Percentiles rank a stretch among this genome's conserved stretches.
These are phyloP conservation scores for Spodoptera frugiperda DNA, from an alignment of 1,140 invertebrate species.

Conservation along the genomic window DNA sequence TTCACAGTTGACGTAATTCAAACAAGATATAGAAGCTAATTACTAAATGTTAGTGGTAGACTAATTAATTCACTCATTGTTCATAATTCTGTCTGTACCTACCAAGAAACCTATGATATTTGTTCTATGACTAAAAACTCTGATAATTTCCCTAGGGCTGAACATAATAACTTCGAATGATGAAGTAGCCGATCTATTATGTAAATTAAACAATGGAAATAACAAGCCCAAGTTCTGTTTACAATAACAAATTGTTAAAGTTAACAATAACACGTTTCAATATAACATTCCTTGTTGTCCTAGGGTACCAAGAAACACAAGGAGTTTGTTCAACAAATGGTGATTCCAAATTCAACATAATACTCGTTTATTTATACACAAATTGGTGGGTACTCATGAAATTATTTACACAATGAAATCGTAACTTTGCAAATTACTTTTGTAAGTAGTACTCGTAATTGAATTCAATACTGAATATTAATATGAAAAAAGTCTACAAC, in stretches of 20 bases:
- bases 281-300: background rate
- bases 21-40: background rate
- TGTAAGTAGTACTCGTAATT: too few relatives aligned
- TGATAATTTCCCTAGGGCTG: background rate
- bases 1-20: background rate
- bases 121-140: background rate
- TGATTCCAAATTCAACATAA: background rate
- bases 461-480: too few relatives aligned
- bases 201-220: conserved; percentile 12
- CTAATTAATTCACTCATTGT: background rate
- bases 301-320: conserved; percentile 19
- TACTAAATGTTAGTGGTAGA: background rate
- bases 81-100: too few relatives aligned
- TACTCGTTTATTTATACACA: background rate
- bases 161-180: background rate
- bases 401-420: too few relatives aligned
- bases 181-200: background rate
- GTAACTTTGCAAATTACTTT: too few relatives aligned
- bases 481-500: too few relatives aligned
- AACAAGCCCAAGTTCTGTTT: background rate
- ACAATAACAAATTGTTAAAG: background rate
- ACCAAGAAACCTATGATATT: too few relatives aligned
- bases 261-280: conserved; percentile 10
- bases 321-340: background rate
- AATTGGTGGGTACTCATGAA: background rate